Evolutionary conservation across 2,113 vertebrate species (phyloP).

Genomic region (Promerops cafer): DNA sequence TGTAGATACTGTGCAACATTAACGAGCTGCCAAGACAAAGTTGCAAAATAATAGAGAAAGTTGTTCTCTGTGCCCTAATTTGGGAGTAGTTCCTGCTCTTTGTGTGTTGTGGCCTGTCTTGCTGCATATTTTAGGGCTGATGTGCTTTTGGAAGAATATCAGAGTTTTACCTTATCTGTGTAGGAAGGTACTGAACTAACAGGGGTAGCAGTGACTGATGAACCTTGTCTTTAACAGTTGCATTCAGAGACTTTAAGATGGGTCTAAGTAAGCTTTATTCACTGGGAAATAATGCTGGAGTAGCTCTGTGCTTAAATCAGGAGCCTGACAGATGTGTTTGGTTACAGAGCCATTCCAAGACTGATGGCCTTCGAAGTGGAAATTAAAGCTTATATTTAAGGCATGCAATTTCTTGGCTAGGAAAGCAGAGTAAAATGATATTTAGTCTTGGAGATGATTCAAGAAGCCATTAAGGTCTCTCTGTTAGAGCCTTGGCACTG

Average conservation of each 20-base stretch:
- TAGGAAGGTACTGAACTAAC: not conserved
- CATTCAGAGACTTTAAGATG: not conserved
- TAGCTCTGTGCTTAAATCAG: not conserved
- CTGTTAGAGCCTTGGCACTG: not conserved
- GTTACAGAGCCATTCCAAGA: not conserved
- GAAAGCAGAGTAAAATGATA: not conserved
- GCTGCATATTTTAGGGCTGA: not conserved
- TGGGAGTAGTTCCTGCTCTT: not conserved
- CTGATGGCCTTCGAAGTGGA: not conserved
- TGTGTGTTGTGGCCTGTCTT: not conserved
- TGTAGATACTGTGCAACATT: not conserved
- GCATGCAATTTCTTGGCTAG: not conserved
- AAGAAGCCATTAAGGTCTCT: not conserved
- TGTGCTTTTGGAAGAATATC: not conserved
- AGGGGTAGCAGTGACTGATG: not conserved
- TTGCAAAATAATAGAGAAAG: not conserved
- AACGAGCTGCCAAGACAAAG: not conserved
- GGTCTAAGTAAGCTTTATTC: not conserved
- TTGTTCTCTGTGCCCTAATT: constrained; percentile 21
- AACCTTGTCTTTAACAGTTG: not conserved
- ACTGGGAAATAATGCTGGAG: not conserved
- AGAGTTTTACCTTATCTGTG: not conserved
- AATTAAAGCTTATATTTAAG: not conserved
- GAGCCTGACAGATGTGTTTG: not conserved
- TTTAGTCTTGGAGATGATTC: not conserved